Evolutionary conservation across 2,797 vertebrate species (phyloP), one percentile per base, ranked within the genome.

Genomic region (Sorex maritimensis): DNA sequence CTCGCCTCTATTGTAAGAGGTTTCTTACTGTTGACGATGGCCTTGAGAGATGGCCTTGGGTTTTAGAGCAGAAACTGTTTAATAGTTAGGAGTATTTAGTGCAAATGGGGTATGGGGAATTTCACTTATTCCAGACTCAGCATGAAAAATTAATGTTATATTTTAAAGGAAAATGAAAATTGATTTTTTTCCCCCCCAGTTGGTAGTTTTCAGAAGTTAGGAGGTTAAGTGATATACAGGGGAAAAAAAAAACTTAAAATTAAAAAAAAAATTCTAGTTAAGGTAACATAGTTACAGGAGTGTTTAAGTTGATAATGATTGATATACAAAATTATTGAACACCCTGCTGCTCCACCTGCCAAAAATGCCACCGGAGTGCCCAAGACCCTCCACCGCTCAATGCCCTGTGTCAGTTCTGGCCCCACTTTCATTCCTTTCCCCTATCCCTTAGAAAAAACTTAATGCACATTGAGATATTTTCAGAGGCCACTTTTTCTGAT

Each of bases 11-110:
- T 52, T 52, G 10, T 52, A 52, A 14, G 49, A 52, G 49, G 49
- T 44, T 0, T 44, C 41, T 44, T 44, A 44, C 41, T 44, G 41
- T 44, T 44, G 41, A 44, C 7, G 41, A 44, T 44, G 41, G 41
- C 3, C 79, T 74, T 55, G 90, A 93, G 92, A 95, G 90, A 94
- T 83, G 49, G 13, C 49, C 10, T 52, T 52, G 49, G 87, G 91
- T 96, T 95, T 95, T 91, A 74, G 6, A 95, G 92, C 41, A 86
- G 91, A 92, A 93, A 95, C 61, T 73, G 82, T 79, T 46, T 80
- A 94, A 79, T 80, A 74, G 92, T 86, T 96, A 77, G 92, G 93
- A 95, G 78, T 78, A 68, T 87, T 88, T 86, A 94, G 89, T 95
- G 63, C 88, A 94, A 92, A 93, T 93, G 91, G 85, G 90, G 49